Percentiles rank a stretch among this genome's conserved stretches.
Evolutionary conservation across 1,140 invertebrate genomes (phyloP).

Genomic region (Agrilus planipennis): DNA sequence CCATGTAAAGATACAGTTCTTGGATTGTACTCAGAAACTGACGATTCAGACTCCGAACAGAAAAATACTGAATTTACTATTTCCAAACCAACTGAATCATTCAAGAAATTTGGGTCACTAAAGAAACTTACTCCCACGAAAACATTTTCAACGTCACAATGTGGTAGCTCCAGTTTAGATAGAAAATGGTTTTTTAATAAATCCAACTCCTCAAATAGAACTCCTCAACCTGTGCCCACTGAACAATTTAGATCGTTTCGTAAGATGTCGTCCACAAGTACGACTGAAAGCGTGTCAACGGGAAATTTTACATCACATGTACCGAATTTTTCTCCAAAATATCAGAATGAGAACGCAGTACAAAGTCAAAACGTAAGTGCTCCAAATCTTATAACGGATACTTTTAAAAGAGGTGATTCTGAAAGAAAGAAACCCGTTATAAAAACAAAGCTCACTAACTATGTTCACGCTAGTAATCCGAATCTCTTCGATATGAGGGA

Average conservation of each 20-base stretch:
- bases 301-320: constrained; percentile 33
- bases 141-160: constrained; percentile 30
- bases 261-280: constrained; percentile 37
- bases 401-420: constrained; percentile 8
- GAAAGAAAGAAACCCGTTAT: not conserved
- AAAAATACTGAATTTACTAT: constrained; percentile 23
- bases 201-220: constrained; percentile 34
- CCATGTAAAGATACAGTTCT: constrained; percentile 23
- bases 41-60: constrained; percentile 58
- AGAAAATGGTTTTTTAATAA: constrained; percentile 53
- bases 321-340: constrained; percentile 22
- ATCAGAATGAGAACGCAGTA: constrained; percentile 15
- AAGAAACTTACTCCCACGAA: constrained; percentile 49
- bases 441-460: constrained; percentile 38
- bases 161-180: constrained; percentile 52
- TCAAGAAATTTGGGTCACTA: constrained; percentile 49
- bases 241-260: constrained; percentile 65
- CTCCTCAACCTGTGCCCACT: constrained; percentile 56
- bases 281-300: constrained; percentile 23
- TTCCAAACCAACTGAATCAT: constrained; percentile 22
- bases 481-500: constrained; percentile 45
- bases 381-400: constrained; percentile 22
- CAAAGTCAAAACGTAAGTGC: constrained; percentile 25
- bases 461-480: constrained; percentile 53
- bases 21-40: constrained; percentile 68